Base-by-base conservation (phyloP, 2,113 vertebrate species). In the Leucoraja erinaceus region DNA sequence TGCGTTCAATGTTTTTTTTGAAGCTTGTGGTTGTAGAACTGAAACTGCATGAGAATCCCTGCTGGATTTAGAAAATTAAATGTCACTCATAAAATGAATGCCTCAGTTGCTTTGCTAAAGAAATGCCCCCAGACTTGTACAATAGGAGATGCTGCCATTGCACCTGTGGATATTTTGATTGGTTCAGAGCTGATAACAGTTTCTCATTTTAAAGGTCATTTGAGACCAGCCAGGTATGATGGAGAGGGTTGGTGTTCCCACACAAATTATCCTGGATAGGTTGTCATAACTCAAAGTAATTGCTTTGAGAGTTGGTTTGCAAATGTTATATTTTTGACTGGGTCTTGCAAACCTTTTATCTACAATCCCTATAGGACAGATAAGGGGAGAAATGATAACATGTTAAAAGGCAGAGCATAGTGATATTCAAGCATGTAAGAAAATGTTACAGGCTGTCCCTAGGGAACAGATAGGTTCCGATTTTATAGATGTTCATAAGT, bases 261-360 rank as follows among this genome's bases (percentile, higher is more conserved):
- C 54, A 83, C 20, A 56, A 56, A 83, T 59, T 59, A 59, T 25
- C 56, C 47, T 25, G 54, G 79, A 59, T 83, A 54, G 79, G 54
- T 59, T 83, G 47, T 83, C 79, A 56, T 25, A 83, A 54, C 79
- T 83, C 47, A 59, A 47, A 83, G 47, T 83, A 83, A 77, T 77
- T 77, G 75, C 75, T 77, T 77, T 77, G 75, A 59, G 78, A 81
- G 4, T 38, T 79, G 33, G 33, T 79, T 79, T 79, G 78, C 78
- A 56, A 86, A 63, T 31, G 83, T n/a, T 86, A 86, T 63, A 6
- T 63, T 88, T 63, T 88, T 88, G 83, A 31, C 59, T 63, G 31
- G 61, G 83, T 31, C 83, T 88, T 66, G 59, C 28, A 88, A 88
- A 88, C 28, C 81, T 88, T 61, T 81, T 31, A 88, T 63, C 28